Conservation (phyloP, 2,113 vertebrate genomes). For the Aphelocoma coerulescens region DNA sequence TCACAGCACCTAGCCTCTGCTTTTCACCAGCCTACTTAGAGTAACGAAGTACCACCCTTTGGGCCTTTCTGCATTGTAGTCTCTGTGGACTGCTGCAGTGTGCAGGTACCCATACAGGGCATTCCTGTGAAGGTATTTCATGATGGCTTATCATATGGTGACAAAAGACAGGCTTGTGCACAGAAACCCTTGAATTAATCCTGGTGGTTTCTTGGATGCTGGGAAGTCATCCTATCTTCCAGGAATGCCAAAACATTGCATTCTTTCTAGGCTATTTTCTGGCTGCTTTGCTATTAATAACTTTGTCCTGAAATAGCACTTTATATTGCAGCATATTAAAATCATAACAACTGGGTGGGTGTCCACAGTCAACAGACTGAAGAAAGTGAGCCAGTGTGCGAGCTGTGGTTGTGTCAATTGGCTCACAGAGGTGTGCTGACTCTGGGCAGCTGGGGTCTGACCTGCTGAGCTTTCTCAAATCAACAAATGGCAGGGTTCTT, state of each 20-base stretch:
- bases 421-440: slow-evolving; percentile 12
- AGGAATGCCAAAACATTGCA: slow-evolving; percentile 30
- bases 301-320: slow-evolving; percentile 49
- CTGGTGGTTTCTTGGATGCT: background rate
- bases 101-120: background rate
- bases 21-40: background rate
- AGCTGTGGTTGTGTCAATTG: background rate
- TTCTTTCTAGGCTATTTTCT: slow-evolving; percentile 50
- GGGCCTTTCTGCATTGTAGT: background rate
- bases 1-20: background rate
- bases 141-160: background rate
- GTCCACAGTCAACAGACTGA: background rate
- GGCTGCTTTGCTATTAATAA: slow-evolving; percentile 46
- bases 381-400: background rate
- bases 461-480: background rate
- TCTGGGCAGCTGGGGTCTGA: background rate
- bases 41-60: background rate
- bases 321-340: slow-evolving; percentile 42
- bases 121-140: background rate
- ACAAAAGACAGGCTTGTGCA: background rate
- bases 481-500: background rate
- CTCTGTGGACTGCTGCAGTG: background rate
- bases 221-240: slow-evolving; percentile 11
- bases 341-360: slow-evolving; percentile 43
- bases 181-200: slow-evolving; percentile 1